These are phyloP conservation scores for Gastrophysa polygoni DNA, from an alignment of 2,888 invertebrate genomes.

Conservation along the genomic window DNA sequence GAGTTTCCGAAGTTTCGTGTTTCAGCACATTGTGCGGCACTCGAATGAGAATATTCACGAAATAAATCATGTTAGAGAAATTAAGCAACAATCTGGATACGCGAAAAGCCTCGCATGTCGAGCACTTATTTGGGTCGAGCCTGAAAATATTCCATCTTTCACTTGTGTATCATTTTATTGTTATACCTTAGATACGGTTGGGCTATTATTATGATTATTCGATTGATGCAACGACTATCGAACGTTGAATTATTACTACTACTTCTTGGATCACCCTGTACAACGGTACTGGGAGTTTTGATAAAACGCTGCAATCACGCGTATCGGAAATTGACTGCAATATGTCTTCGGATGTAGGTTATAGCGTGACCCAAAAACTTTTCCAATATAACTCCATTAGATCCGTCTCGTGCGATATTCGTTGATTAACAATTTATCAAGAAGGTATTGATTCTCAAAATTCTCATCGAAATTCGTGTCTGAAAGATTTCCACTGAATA, in stretches of 20 bases:
- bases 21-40: not conserved
- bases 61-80: slow-evolving; percentile 26
- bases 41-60: slow-evolving; percentile 6
- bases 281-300: too few species aligned
- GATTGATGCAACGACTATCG: slow-evolving; percentile 19
- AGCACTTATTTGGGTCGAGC: slow-evolving; percentile 29
- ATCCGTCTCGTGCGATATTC: not conserved
- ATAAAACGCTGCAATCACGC: too few species aligned
- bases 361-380: slow-evolving; percentile 11
- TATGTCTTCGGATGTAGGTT: too few species aligned
- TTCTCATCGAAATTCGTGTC: not conserved
- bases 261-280: too few species aligned
- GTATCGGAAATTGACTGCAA: too few species aligned
- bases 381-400: not conserved
- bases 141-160: too few species aligned
- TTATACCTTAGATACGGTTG: too few species aligned
- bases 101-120: slow-evolving; percentile 33
- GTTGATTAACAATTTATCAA: not conserved
- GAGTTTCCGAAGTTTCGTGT: not conserved
- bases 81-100: slow-evolving; percentile 22
- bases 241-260: too few species aligned
- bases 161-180: too few species aligned
- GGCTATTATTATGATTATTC: too few species aligned
- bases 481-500: not conserved
- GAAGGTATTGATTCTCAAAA: not conserved